Conservation (phyloP, 2,113 vertebrate genomes). For the Strigops habroptila region DNA sequence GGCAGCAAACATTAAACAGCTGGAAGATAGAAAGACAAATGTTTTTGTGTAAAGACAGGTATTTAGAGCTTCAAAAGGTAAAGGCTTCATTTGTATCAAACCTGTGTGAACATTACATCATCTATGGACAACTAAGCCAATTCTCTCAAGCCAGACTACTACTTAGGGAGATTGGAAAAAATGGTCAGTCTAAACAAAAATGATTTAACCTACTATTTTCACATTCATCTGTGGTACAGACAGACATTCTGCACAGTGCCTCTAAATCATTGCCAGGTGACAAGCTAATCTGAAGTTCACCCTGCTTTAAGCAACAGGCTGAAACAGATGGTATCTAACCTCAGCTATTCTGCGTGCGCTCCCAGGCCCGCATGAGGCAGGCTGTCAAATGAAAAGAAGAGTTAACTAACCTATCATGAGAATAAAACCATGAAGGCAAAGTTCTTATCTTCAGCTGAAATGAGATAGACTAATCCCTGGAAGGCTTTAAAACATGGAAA, state of each 20-base stretch:
- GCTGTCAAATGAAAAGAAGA: not conserved
- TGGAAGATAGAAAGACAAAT: not conserved
- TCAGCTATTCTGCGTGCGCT: not conserved
- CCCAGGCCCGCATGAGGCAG: not conserved
- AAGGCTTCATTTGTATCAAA: not conserved
- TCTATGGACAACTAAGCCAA: not conserved
- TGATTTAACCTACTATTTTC: not conserved
- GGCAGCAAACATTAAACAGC: not conserved
- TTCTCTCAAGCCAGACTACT: not conserved
- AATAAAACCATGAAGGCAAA: not conserved
- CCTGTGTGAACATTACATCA: not conserved
- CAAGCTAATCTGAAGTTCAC: not conserved
- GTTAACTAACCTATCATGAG: not conserved
- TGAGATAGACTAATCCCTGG: not conserved
- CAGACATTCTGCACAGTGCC: not conserved
- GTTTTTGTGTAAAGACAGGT: not conserved
- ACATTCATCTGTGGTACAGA: not conserved
- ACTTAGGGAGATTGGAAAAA: not conserved
- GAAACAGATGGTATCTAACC: conserved; percentile 5
- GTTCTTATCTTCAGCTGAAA: not conserved
- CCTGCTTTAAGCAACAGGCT: conserved; percentile 4
- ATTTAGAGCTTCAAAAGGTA: not conserved
- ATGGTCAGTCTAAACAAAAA: not conserved
- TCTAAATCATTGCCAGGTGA: not conserved
- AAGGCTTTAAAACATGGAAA: not conserved